These are phyloP conservation scores for Prunella fulvescens DNA, from an alignment of 2,113 vertebrate species.

Conservation along the genomic window DNA sequence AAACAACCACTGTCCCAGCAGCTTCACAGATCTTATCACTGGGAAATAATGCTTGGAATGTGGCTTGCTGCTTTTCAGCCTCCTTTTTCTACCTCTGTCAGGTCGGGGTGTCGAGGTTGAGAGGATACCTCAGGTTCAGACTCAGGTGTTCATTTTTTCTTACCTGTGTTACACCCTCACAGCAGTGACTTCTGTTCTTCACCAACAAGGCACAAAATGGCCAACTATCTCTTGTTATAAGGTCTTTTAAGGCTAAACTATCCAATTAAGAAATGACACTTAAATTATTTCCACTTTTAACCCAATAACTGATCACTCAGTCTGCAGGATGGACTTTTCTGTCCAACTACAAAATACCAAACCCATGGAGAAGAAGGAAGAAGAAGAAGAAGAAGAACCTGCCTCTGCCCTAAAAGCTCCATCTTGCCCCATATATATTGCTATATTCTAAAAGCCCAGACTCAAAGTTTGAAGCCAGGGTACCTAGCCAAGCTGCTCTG, in stretches of 20 bases:
- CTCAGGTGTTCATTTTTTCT: neutral
- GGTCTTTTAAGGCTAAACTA: neutral
- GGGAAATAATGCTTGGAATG: slow-evolving; percentile 53
- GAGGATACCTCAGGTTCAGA: neutral
- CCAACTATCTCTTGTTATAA: neutral
- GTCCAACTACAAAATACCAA: neutral
- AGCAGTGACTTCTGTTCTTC: neutral
- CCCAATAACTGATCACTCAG: neutral
- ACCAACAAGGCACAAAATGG: neutral
- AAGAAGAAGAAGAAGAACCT: neutral
- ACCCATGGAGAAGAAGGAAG: neutral
- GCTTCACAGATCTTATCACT: slow-evolving; percentile 24
- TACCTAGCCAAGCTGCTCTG: too few species aligned
- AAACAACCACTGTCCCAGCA: slow-evolving; percentile 11
- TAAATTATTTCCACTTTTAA: neutral
- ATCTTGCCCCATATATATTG: neutral
- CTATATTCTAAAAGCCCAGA: neutral
- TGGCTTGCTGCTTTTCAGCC: neutral
- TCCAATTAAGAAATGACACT: neutral
- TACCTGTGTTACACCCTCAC: neutral
- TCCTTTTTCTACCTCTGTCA: neutral
- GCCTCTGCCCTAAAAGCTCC: neutral
- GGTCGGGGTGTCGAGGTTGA: too few species aligned
- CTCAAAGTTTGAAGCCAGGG: neutral
- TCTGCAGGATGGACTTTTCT: neutral